A percentile compares a stretch with the other conserved stretches of the same genome.
phyloP scores from a whole-genome alignment of 2,113 vertebrate species.

The Onychorhynchus coronatus region DNA sequence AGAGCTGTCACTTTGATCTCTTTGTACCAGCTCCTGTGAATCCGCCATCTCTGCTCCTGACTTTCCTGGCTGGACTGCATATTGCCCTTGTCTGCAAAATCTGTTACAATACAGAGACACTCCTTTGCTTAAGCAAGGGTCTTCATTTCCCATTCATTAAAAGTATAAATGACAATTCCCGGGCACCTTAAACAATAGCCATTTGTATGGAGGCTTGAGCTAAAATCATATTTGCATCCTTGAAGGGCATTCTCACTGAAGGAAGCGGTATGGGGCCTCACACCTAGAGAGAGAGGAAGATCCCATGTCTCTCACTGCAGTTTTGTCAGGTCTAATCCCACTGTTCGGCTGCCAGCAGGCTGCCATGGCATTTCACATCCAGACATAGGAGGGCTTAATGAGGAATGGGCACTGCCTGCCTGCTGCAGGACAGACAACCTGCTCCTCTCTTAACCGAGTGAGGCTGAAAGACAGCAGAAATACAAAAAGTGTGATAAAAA shows the following conservation, averaged over 20 bases:
- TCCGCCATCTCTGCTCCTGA: not conserved
- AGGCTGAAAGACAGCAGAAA: conserved; percentile 13
- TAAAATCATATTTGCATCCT: conserved; percentile 49
- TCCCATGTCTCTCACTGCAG: not conserved
- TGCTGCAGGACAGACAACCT: not conserved
- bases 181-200: conserved; percentile 6
- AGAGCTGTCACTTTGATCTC: not conserved
- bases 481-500: not conserved
- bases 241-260: conserved; percentile 52
- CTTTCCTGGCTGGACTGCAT: not conserved
- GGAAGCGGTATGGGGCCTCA: conserved; percentile 35
- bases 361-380: conserved; percentile 33
- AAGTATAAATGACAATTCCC: conserved; percentile 42
- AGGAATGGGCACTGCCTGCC: not conserved
- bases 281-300: conserved; percentile 49
- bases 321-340: conserved; percentile 30
- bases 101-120: not conserved
- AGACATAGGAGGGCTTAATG: conserved; percentile 18
- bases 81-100: conserved; percentile 36
- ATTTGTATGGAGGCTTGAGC: not conserved
- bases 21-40: not conserved
- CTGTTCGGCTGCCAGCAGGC: conserved; percentile 40
- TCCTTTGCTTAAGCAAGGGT: not conserved
- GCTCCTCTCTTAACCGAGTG: not conserved
- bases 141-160: conserved; percentile 50